A percentile compares a stretch with the other conserved stretches of the same genome.
These are phyloP conservation scores for Heterohyrax brucei DNA, from an alignment of 2,797 vertebrate genomes.

Conservation along the genomic window DNA sequence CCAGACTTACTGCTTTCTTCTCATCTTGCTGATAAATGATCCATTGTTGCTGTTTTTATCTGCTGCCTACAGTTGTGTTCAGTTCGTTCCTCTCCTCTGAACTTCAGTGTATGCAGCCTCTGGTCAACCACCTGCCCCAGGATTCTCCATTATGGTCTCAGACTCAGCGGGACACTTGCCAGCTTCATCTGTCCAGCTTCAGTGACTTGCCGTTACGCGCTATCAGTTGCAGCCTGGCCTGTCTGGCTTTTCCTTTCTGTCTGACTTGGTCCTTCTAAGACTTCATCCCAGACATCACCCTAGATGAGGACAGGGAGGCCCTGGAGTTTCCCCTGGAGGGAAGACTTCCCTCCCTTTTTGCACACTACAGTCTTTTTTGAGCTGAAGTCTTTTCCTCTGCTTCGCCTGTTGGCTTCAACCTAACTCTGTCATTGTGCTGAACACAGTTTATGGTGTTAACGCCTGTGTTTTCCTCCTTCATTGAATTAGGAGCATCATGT, in stretches of 20 bases:
- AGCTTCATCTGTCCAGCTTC: not conserved
- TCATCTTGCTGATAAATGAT: not conserved
- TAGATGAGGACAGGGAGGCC: too few relatives aligned
- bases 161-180: not conserved
- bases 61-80: conserved; percentile 12
- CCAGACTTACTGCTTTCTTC: not conserved
- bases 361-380: not conserved
- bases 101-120: not conserved
- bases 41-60: conserved; percentile 8
- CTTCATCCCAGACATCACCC: not conserved
- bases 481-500: not conserved
- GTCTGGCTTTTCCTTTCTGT: not conserved
- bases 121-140: not conserved
- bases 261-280: not conserved
- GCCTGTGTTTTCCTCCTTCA: not conserved
- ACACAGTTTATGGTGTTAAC: not conserved
- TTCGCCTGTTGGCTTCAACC: not conserved
- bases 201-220: not conserved
- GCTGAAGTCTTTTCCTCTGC: not conserved
- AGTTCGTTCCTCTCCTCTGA: not conserved
- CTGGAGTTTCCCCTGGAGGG: too few relatives aligned
- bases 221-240: not conserved
- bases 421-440: not conserved
- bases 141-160: not conserved
- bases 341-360: not conserved